Evolutionary conservation across 2,797 vertebrate genomes (phyloP).

Genomic region (Masticophis lateralis): DNA sequence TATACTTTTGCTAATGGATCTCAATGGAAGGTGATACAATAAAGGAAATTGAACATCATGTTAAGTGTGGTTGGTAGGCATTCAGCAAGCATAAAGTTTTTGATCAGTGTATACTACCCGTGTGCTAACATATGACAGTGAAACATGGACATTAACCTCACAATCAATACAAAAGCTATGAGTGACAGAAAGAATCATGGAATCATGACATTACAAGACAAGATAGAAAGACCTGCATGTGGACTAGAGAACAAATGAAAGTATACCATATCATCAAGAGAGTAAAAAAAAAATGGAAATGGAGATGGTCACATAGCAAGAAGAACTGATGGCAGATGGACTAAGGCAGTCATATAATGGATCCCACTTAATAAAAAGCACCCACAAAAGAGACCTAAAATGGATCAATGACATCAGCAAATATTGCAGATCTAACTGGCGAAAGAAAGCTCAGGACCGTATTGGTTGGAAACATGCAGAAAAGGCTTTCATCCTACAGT

Average conservation of each 20-base stretch:
- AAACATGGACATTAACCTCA: background rate
- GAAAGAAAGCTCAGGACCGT: background rate
- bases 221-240: background rate
- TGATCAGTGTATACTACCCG: background rate
- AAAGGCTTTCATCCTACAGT: background rate
- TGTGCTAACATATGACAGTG: background rate
- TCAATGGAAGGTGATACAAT: background rate
- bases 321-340: background rate
- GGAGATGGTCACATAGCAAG: background rate
- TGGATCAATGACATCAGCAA: background rate
- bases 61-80: background rate
- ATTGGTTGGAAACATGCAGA: background rate
- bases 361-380: background rate
- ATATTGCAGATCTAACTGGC: background rate
- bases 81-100: background rate
- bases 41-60: background rate
- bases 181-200: background rate
- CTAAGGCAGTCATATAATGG: background rate
- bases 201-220: background rate
- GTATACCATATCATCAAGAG: background rate
- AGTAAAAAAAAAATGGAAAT: background rate
- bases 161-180: background rate
- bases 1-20: too few relatives aligned
- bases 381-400: background rate
- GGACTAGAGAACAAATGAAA: background rate